phyloP scores from a whole-genome alignment of 2,888 invertebrate genomes.

The Strigamia transsilvanica region DNA sequence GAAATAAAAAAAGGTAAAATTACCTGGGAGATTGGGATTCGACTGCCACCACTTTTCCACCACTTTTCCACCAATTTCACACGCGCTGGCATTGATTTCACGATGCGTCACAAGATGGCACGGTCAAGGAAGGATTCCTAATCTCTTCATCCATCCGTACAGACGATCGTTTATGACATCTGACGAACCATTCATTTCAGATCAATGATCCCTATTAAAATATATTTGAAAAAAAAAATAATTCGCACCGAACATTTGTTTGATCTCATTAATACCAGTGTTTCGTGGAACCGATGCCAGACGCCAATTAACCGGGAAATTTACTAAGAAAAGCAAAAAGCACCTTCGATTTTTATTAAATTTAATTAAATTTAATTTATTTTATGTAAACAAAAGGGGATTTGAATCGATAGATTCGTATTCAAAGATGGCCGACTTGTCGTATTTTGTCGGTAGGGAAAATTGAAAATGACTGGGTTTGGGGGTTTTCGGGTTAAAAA shows the following conservation, averaged over 20 bases:
- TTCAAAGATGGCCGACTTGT: not conserved
- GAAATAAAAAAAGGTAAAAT: not conserved
- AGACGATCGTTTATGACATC: not conserved
- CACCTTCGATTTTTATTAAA: too few relatives aligned
- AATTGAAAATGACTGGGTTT: too few relatives aligned
- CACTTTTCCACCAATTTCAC: not conserved
- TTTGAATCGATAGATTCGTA: too few relatives aligned
- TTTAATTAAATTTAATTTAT: too few relatives aligned
- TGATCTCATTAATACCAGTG: not conserved
- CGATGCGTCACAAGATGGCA: conserved; percentile 24
- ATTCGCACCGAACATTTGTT: not conserved
- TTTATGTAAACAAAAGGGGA: too few relatives aligned
- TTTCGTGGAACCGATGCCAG: not conserved
- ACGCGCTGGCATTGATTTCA: not conserved
- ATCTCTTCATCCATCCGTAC: not conserved
- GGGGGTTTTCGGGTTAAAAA: not conserved
- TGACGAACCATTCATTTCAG: conserved; percentile 8
- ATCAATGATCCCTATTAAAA: conserved; percentile 14
- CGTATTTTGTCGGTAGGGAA: not conserved
- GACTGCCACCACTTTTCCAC: not conserved
- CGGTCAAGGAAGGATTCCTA: not conserved
- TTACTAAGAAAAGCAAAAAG: not conserved
- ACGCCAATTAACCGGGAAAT: not conserved
- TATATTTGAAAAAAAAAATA: too few relatives aligned
- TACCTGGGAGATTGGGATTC: not conserved